Evolutionary conservation across 2,797 vertebrate genomes (phyloP), one percentile per base, ranked within the genome.

Genomic region (Petrocephalus sullivani): DNA sequence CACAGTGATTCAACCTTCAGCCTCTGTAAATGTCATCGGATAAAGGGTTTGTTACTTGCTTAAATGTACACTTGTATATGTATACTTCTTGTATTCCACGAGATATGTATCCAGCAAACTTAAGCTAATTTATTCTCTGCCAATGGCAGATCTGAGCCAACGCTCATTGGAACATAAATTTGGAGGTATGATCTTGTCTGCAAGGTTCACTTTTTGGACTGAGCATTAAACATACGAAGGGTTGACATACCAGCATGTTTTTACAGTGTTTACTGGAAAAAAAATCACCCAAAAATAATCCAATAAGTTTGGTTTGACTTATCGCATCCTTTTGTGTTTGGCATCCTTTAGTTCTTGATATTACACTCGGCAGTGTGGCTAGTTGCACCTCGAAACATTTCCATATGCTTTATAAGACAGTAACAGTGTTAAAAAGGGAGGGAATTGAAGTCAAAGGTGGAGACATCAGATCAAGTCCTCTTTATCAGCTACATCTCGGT

Each of bases 121-220:
- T 78, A 12, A 53, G 54, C 9, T 87, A 75, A 71, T 67, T 71
- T 71, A 53, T 71, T 71, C 23, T 87, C 86, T 23, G 86, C 23
- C 56, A 6, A 2, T 87, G 14, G 21, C 21, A 33, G 53, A 87
- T 87, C 54, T 87, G 71, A 75, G 54, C 46, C 87, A 87, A 19
- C 19, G n/a, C 71, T 58, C 87, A 57, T 14, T 81, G 53, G 49
- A 4, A 41, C 37, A 21, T 57, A n/a, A 58, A 33, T 19, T 37
- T 81, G 53, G 10, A 82, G 71, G 9, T 57, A 33, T 81, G 41
- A 4, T 78, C 19, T 78, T 67, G 51, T 67, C 46, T 53, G 49
- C 21, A 21, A 53, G 2, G 5, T 71, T 49, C 54, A 87, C 23
- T 51, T 49, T 60, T 75, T 21, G 41, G 2, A 75, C 5, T 53